A percentile compares a stretch with the other conserved stretches of the same genome.
phyloP scores from a whole-genome alignment of 2,113 vertebrate genomes.

The Tinamus guttatus region DNA sequence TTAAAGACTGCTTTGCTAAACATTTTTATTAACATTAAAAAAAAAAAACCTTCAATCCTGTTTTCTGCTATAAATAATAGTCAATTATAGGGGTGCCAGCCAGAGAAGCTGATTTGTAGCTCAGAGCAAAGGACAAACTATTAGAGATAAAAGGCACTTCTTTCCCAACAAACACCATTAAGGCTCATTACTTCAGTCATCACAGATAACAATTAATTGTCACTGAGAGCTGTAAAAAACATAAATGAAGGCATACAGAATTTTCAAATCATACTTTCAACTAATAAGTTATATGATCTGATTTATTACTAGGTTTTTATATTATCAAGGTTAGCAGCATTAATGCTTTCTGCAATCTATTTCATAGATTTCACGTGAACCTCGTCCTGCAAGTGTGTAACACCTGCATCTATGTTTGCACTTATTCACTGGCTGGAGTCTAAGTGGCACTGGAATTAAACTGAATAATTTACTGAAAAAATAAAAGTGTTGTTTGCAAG shows the following conservation, averaged over 20 bases:
- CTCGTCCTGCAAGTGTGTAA: neutral
- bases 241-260: neutral
- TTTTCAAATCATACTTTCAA: neutral
- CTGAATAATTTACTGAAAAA: neutral
- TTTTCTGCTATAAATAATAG: neutral
- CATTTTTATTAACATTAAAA: neutral
- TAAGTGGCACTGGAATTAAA: neutral
- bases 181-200: neutral
- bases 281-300: neutral
- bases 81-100: neutral
- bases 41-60: neutral
- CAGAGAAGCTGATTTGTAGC: neutral
- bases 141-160: neutral
- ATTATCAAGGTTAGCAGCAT: neutral
- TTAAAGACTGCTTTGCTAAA: neutral
- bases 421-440: neutral
- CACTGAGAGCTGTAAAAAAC: neutral
- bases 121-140: neutral
- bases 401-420: rapidly evolving
- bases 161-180: neutral
- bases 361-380: neutral
- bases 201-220: neutral
- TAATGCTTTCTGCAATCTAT: neutral
- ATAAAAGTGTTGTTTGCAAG: neutral
- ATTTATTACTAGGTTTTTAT: neutral